Base-by-base conservation (phyloP, 2,888 invertebrate species). In the Drosophila kuntzei region DNA sequence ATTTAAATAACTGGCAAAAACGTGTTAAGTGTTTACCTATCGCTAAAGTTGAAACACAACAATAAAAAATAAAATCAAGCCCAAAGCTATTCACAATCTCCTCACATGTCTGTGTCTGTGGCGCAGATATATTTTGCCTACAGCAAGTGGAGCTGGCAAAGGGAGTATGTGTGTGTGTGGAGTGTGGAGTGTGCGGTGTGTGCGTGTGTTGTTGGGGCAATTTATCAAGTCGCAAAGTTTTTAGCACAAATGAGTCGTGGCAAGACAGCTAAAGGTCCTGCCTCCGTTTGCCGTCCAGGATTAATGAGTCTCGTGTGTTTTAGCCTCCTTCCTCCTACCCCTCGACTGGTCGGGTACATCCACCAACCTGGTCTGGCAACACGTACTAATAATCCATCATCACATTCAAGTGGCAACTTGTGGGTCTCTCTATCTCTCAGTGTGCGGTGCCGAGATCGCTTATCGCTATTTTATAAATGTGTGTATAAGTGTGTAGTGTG, bases 11-110 rank as follows among this genome's bases (percentile, higher is more conserved):
- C 85, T 62, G 75, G 57, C 71, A 90, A 88, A 88, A 90, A 91
- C 90, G 89, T 91, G 91, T 89, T 91, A 91, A 90, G 90, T 90
- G 90, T 89, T 91, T 90, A 90, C 90, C 91, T 90, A 89, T 87
- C 73, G 80, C 69, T 80, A 82, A 88, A 84, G 80, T 73, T 80
- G 67, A 69, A 67, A 58, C 37, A 57, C 39, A 68, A 57, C 43
- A 53, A 55, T 46, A 54, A 49, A 46, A 66, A 61, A 57, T 39
- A 18, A 36, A 37, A 55, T 49, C 7, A 58, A 50, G 74, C 27
- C 44, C 25, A 72, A 44, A 61, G 39, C 58, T 20, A 63, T 46
- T 43, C 37, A n/a, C 53, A 64, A 53, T 62, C 70, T 37, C 32
- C 66, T 65, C 77, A 79, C 57, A 68, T 69, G 59, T 49, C 47